These are phyloP conservation scores for Mustela erminea DNA, from an alignment of 2,797 vertebrate genomes.

Conservation along the genomic window DNA sequence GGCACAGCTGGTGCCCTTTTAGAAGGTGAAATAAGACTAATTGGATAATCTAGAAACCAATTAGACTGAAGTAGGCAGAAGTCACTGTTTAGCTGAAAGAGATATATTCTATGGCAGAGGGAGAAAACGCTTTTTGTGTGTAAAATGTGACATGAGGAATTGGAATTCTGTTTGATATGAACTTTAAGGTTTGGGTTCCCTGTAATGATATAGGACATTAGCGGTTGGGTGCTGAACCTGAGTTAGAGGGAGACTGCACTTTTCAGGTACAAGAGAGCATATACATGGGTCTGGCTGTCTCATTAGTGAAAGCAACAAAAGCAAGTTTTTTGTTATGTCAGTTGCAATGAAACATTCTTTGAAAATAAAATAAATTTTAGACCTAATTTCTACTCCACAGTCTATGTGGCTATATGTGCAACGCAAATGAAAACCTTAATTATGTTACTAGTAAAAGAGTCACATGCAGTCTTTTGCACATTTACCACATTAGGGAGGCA, in stretches of 20 bases:
- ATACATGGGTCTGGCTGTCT: not conserved
- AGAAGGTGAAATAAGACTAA: slow-evolving; percentile 71
- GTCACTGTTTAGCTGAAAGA: slow-evolving; percentile 5
- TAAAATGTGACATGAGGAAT: not conserved
- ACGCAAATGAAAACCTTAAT: not conserved
- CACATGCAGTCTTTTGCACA: not conserved
- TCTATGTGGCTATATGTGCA: not conserved
- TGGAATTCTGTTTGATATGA: not conserved
- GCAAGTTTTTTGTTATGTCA: not conserved
- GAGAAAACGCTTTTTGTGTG: not conserved
- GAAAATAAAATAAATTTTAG: slow-evolving; percentile 49
- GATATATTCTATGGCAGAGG: not conserved
- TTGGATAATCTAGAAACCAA: slow-evolving; percentile 67
- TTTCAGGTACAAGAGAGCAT: not conserved
- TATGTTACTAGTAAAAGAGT: not conserved
- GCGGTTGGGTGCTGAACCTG: not conserved
- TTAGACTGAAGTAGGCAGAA: slow-evolving; percentile 45
- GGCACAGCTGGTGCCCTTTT: slow-evolving; percentile 67
- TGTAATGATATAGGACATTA: not conserved
- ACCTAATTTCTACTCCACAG: not conserved
- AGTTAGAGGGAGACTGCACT: not conserved
- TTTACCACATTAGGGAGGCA: not conserved
- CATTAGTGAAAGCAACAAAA: not conserved
- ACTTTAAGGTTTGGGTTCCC: not conserved
- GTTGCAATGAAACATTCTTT: not conserved